Base-by-base conservation (phyloP, 2,113 vertebrate genomes). In the Nerophis ophidion region DNA sequence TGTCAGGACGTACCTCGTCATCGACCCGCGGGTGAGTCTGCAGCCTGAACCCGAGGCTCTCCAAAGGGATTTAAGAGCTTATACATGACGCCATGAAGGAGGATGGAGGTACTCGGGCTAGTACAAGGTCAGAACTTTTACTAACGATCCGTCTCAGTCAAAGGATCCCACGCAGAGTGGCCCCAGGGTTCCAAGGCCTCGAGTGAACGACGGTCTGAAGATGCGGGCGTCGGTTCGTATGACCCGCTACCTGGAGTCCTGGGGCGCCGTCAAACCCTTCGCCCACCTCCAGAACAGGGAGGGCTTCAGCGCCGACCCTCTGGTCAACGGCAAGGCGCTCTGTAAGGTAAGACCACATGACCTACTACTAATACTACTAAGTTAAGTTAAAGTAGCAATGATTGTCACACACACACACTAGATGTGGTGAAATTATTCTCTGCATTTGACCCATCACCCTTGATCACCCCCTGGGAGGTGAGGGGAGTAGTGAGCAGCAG, bases 211-310 rank as follows among this genome's bases (percentile, higher is more conserved):
- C 0, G 91, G 93, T 14, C 83, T 99, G 71, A 99, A 98, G 89
- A 97, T 98, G 90, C 86, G 97, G 33, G 95, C 96, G 0, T 99
- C 97, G 0, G 93, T 99, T 57, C 91, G 97, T 7, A 95, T 99
- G 92, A 98, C 97, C 0, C 93, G 97, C 1, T 99, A 98, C 68
- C 86, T 99, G 8, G 96, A 99, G 80, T 97, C 97, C 4, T 99
- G 97, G 96, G 96, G 97, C 0, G 97, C 97, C 0, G 94, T 94
- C 1, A 91, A 97, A 65, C 97, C 97, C 15, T 99, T 98, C 9
- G 93, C 97, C 0, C 95, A 98, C 83, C 91, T 99, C 26, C 95
- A 93, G 88, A 93, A 88, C 66, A 84, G 93, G 0, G 96, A 97
- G 14, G 94, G 92, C 0, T 89, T 94, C 55, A 87, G 88, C 84